Base-by-base conservation (phyloP, 2,113 vertebrate species). In the Grammomys surdaster region DNA sequence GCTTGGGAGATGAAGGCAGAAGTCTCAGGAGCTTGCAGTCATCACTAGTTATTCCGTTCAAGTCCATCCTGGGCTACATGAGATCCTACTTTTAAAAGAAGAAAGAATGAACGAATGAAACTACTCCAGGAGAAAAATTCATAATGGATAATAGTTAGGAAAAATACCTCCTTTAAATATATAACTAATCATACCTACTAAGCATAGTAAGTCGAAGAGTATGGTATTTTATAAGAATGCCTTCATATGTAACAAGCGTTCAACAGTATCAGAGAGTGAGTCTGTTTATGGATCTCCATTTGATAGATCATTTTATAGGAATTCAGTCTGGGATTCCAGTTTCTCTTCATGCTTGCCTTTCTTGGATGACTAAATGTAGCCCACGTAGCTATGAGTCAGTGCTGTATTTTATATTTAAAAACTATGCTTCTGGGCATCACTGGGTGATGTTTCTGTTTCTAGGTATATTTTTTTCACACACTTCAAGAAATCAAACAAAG, bases 61-160 rank as follows among this genome's bases (percentile, higher is more conserved):
- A 19, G 69, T 51, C 2, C 24, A 73, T 16, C 12, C 48, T 56
- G 24, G 36, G 13, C 87, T 73, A 19, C 7, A 17, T 17, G 65
- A 54, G 20, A 54, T 72, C 19, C 51, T 58, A 16, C 31, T 72
- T 72, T 56, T 46, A 69, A 87, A 33, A 72, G 20, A 73, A 88
- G 48, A 73, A 73, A 3, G 22, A 89, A 22, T 20, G 20, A 54
- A 24, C 36, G 12, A 78, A 48, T 86, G 36, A 95, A 82, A 56
- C 54, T 95, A n/a, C 8, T 91, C 60, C 80, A 43, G 72, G 77
- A 95, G 78, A 89, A 95, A 93, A 94, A 94, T 73, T 91, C 26
- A 40, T 60, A 90, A 33, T 77, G 13, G 78, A 40, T 76, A 60
- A 51, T 48, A 72, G 90, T 95, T 85, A 67, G 40, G 56, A 63